These are phyloP conservation scores for Boloria euphrosyne DNA, from an alignment of 2,888 invertebrate species.

Conservation along the genomic window DNA sequence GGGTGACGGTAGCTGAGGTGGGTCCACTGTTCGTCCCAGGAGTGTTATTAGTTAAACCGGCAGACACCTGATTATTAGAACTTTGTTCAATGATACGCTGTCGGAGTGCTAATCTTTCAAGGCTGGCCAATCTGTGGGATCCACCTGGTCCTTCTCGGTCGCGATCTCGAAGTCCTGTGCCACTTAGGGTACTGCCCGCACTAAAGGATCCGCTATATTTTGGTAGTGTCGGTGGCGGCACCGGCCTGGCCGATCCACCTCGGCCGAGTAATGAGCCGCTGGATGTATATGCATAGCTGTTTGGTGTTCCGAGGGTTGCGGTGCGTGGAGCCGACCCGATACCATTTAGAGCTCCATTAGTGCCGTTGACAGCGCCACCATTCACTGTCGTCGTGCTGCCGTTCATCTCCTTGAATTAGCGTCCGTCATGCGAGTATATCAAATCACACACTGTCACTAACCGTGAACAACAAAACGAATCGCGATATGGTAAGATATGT, in stretches of 20 bases:
- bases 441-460: constrained; percentile 74
- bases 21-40: constrained; percentile 64
- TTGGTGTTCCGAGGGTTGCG: constrained; percentile 79
- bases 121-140: constrained; percentile 90
- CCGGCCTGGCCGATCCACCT: constrained; percentile 85
- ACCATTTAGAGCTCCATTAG: constrained; percentile 71
- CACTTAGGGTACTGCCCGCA: constrained; percentile 81
- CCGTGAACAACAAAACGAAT: constrained; percentile 65
- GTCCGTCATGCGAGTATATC: constrained; percentile 74
- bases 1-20: constrained; percentile 78
- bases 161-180: constrained; percentile 83
- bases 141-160: constrained; percentile 87
- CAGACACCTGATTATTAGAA: constrained; percentile 77
- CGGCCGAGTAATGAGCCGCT: constrained; percentile 84
- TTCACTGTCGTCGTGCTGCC: constrained; percentile 81
- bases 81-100: constrained; percentile 90
- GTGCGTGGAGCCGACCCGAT: constrained; percentile 75
- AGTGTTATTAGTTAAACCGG: constrained; percentile 53
- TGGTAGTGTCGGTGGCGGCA: constrained; percentile 90
- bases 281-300: constrained; percentile 85
- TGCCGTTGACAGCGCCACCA: constrained; percentile 76
- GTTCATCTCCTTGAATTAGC: constrained; percentile 73
- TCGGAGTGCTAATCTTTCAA: constrained; percentile 90
- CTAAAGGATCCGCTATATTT: constrained; percentile 91
- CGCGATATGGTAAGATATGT: constrained; percentile 63